Percentiles rank a stretch among this genome's conserved stretches.
Conservation (phyloP, 2,113 vertebrate genomes). For the Opisthocomus hoazin region DNA sequence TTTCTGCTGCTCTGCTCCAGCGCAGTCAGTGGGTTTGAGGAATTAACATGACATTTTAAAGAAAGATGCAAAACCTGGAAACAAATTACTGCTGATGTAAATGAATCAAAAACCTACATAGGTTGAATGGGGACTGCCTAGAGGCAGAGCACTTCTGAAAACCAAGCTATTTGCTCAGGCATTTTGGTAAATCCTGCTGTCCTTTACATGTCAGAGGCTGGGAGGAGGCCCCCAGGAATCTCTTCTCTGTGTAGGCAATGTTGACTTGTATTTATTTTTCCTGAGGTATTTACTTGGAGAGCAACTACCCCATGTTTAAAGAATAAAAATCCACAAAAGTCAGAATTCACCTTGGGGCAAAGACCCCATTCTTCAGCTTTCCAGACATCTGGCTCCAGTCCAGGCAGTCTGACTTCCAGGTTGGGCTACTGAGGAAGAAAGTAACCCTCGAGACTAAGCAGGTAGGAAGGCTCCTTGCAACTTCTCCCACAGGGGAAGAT, state of each 20-base stretch:
- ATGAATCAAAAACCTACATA: neutral
- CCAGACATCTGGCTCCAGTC: neutral
- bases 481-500: neutral
- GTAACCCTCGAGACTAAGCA: neutral
- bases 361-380: neutral
- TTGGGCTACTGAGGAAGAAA: neutral
- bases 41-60: neutral
- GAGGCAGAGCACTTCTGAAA: neutral
- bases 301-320: neutral
- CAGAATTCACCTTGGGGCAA: neutral
- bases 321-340: neutral
- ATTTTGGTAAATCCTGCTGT: neutral
- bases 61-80: neutral
- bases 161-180: neutral
- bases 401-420: neutral
- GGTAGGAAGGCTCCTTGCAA: neutral
- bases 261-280: neutral
- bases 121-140: neutral
- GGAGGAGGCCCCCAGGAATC: neutral
- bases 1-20: neutral
- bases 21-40: neutral
- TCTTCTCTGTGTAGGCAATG: neutral
- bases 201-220: neutral
- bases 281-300: neutral
- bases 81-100: neutral